A percentile compares a stretch with the other conserved stretches of the same genome.
Evolutionary conservation across 2,797 vertebrate species (phyloP).

Genomic region (Bradypodion ventrale): DNA sequence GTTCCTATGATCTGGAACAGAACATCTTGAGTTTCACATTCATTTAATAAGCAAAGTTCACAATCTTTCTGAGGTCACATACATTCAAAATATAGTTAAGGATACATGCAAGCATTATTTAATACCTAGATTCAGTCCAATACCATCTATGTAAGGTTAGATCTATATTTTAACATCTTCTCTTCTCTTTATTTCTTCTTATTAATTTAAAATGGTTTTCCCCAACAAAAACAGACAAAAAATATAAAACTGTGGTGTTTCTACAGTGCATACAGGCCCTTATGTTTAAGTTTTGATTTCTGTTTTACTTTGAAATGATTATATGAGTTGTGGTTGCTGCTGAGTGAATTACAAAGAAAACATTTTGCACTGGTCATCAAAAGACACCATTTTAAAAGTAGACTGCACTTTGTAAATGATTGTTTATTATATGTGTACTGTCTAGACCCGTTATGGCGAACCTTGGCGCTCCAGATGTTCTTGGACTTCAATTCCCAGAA

Average conservation of each 20-base stretch:
- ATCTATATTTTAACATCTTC: neutral
- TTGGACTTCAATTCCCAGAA: too few relatives aligned
- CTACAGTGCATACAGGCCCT: neutral
- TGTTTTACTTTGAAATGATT: neutral
- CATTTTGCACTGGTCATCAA: neutral
- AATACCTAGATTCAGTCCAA: accelerated
- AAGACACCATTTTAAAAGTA: neutral
- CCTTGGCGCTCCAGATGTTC: too few relatives aligned
- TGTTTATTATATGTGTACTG: neutral
- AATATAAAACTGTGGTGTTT: neutral
- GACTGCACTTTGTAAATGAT: neutral
- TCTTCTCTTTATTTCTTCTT: slow-evolving; percentile 28
- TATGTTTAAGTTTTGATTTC: neutral
- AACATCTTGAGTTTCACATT: slow-evolving; percentile 35
- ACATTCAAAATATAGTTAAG: neutral
- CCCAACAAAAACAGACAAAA: neutral
- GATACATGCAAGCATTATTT: neutral
- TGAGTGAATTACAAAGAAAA: neutral
- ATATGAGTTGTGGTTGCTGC: too few relatives aligned
- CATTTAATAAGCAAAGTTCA: slow-evolving; percentile 18
- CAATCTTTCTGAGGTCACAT: slow-evolving; percentile 20
- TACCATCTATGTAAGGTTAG: slow-evolving; percentile 37
- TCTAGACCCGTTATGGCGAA: too few relatives aligned
- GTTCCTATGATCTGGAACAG: slow-evolving; percentile 4
- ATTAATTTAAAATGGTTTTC: neutral